phyloP scores from a whole-genome alignment of 2,888 invertebrate genomes.

The Hypolimnas misippus region DNA sequence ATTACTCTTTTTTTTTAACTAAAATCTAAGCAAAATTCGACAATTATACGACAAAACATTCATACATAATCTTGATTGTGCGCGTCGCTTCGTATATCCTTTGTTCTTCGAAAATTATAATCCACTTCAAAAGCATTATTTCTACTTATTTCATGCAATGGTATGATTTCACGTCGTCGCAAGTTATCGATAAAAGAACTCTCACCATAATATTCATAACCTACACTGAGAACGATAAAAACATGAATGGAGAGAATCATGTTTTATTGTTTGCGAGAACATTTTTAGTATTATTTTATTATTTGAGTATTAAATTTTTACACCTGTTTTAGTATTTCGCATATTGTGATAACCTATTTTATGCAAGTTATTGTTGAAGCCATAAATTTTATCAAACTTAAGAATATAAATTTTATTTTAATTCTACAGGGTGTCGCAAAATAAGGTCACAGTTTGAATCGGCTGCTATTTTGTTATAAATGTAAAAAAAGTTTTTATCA shows the following conservation, averaged over 20 bases:
- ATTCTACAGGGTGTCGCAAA: no score
- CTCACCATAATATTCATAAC: slow-evolving; percentile 12
- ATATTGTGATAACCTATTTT: not conserved
- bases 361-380: not conserved
- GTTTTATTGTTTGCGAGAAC: slow-evolving; percentile 2
- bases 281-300: not conserved
- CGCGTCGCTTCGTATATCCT: not conserved
- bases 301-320: slow-evolving; percentile 15
- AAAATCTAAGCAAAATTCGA: no score
- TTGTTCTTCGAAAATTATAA: not conserved
- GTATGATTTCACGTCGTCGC: slow-evolving; percentile 38
- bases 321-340: slow-evolving; percentile 1
- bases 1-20: no score
- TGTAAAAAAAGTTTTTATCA: no score
- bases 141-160: slow-evolving; percentile 35
- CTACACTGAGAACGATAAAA: not conserved
- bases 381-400: not conserved
- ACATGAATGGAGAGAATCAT: slow-evolving; percentile 29
- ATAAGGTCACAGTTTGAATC: no score
- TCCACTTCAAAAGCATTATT: no score
- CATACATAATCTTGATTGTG: not conserved
- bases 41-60: not conserved
- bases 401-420: not conserved
- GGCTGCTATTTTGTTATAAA: no score
- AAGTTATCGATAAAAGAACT: slow-evolving; percentile 25